Conservation (phyloP, 2,113 vertebrate species). For the Gallinago paraguaiae region DNA sequence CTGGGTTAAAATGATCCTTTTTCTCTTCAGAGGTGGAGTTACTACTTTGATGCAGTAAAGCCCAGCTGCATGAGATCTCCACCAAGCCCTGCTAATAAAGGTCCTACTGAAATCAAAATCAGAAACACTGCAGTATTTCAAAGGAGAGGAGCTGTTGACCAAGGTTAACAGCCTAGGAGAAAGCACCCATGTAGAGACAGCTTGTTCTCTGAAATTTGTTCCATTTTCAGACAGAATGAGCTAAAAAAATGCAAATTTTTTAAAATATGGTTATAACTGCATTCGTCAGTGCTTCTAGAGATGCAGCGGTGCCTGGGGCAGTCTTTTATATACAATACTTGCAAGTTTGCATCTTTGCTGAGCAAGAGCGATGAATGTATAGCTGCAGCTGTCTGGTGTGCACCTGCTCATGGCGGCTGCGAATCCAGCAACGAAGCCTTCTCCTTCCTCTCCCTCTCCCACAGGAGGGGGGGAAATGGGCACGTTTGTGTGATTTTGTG, state of each 20-base stretch:
- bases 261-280: not conserved
- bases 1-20: not conserved
- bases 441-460: no score
- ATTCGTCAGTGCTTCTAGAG: not conserved
- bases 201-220: not conserved
- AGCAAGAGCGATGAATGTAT: fast-evolving
- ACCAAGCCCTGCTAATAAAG: not conserved
- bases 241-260: not conserved
- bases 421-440: fast-evolving
- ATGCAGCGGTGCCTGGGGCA: no score
- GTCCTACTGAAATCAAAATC: not conserved
- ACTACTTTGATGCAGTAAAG: not conserved
- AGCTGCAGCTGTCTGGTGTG: not conserved
- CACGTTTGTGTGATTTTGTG: not conserved
- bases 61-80: not conserved
- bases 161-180: not conserved
- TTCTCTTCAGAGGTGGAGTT: not conserved
- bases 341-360: not conserved
- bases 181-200: not conserved
- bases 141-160: not conserved
- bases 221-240: not conserved
- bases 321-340: no score
- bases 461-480: fast-evolving
- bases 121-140: not conserved
- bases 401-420: fast-evolving